These are phyloP conservation scores for Pachyrhynchus sulphureomaculatus DNA, from an alignment of 1,140 invertebrate species.

Conservation along the genomic window DNA sequence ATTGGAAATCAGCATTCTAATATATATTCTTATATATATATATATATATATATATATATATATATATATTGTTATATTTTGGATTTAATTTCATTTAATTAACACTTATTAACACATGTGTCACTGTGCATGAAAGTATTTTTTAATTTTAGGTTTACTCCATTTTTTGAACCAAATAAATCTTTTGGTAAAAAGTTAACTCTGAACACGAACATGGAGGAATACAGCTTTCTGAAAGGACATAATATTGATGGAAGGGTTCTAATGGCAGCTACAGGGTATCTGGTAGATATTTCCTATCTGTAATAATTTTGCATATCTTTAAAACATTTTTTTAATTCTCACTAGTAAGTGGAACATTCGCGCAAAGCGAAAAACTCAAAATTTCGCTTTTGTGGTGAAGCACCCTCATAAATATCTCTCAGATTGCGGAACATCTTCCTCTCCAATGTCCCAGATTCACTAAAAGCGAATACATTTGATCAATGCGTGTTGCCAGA, in stretches of 20 bases:
- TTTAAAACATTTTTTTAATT: no score
- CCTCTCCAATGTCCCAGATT: no score
- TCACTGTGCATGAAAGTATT: slow-evolving; percentile 48
- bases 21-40: no score
- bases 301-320: no score
- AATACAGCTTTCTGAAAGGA: slow-evolving; percentile 65
- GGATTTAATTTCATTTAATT: background rate
- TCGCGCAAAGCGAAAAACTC: no score
- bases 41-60: background rate
- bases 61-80: background rate
- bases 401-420: no score
- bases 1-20: background rate
- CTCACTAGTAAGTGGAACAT: no score
- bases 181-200: slow-evolving; percentile 19
- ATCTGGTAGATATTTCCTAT: slow-evolving; percentile 61
- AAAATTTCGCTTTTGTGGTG: no score
- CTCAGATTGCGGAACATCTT: no score
- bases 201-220: slow-evolving; percentile 2
- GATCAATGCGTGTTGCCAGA: no score
- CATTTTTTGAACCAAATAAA: slow-evolving; percentile 41
- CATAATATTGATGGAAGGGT: slow-evolving; percentile 92
- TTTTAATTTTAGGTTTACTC: slow-evolving; percentile 54
- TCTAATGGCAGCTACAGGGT: slow-evolving; percentile 93
- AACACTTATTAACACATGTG: background rate
- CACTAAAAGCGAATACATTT: no score